These are phyloP conservation scores for Mus minutoides DNA, from an alignment of 2,797 vertebrate species.

Conservation along the genomic window DNA sequence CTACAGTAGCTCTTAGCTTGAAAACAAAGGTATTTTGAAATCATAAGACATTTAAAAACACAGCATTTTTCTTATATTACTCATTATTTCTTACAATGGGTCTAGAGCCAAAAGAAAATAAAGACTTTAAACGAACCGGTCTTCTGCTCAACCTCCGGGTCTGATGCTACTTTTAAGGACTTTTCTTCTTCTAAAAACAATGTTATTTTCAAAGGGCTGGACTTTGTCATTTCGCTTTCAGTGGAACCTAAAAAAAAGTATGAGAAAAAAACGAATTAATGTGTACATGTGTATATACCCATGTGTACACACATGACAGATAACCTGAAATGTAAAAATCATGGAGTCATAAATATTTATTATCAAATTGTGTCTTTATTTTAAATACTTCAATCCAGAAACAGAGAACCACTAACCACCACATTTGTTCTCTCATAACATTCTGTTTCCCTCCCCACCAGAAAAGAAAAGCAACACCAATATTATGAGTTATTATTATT, in stretches of 20 bases:
- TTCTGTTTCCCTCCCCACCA: background rate
- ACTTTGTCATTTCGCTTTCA: constrained; percentile 81
- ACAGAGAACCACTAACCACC: background rate
- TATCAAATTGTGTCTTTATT: constrained; percentile 6
- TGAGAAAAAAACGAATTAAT: constrained; percentile 35
- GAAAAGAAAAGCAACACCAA: background rate
- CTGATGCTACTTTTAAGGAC: constrained; percentile 72
- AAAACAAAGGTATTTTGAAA: background rate
- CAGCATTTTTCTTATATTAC: background rate
- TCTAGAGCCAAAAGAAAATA: constrained; percentile 36
- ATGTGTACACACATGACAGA: background rate
- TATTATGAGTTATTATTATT: background rate
- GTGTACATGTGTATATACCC: background rate
- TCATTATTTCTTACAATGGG: background rate
- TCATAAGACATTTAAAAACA: background rate
- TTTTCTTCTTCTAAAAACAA: constrained; percentile 79
- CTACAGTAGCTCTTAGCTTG: background rate
- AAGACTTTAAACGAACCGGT: constrained; percentile 84
- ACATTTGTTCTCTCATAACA: background rate
- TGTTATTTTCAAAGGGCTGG: constrained; percentile 85
- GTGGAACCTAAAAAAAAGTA: constrained; percentile 73
- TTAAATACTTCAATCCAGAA: constrained; percentile 41
- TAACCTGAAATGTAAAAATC: background rate
- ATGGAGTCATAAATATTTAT: background rate
- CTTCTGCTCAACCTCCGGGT: constrained; percentile 71